Evolutionary conservation across 1,140 invertebrate genomes (phyloP).

Genomic region (Antheraea pernyi): DNA sequence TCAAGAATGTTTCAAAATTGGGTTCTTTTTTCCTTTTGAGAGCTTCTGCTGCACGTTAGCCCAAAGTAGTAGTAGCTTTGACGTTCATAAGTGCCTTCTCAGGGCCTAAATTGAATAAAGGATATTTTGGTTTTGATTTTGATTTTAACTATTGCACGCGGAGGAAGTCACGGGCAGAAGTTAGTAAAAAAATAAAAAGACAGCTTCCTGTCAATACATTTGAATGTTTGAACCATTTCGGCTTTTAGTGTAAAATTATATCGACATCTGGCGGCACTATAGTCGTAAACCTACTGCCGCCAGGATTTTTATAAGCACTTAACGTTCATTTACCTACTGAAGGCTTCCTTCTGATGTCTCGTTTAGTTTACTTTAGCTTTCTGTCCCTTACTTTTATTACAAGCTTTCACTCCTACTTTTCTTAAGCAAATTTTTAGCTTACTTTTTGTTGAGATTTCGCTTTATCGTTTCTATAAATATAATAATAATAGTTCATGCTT

Average conservation of each 20-base stretch:
- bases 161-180: too few relatives aligned
- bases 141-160: too few relatives aligned
- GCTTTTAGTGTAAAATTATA: constrained; percentile 9
- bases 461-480: not conserved
- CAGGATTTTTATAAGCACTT: constrained; percentile 9
- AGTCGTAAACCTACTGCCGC: not conserved
- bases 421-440: not conserved
- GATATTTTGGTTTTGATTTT: too few relatives aligned
- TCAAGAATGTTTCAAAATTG: too few relatives aligned
- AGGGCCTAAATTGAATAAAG: too few relatives aligned
- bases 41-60: too few relatives aligned
- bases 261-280: not conserved
- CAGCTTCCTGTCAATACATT: not conserved
- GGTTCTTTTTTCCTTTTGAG: too few relatives aligned
- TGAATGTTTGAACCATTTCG: not conserved
- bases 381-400: not conserved
- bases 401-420: not conserved
- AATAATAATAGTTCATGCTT: not conserved
- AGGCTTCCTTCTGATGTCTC: not conserved
- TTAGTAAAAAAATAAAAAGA: too few relatives aligned
- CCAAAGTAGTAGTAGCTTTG: too few relatives aligned
- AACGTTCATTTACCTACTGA: not conserved
- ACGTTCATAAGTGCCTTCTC: too few relatives aligned
- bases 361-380: constrained; percentile 1
- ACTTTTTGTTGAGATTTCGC: not conserved